These are phyloP conservation scores for Pecten maximus DNA, from an alignment of 2,888 invertebrate species.

Conservation along the genomic window DNA sequence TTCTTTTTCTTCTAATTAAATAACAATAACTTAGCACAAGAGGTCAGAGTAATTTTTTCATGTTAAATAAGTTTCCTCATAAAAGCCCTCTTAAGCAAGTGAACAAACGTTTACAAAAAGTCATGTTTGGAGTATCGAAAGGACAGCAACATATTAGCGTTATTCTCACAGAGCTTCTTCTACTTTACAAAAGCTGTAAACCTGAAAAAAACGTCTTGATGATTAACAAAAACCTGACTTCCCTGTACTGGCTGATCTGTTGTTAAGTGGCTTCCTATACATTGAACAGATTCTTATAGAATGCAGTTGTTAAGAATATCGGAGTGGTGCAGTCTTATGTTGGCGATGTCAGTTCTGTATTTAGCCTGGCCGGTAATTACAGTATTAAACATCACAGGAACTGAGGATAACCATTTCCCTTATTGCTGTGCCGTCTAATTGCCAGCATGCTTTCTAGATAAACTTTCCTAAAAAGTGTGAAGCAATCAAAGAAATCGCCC, in stretches of 20 bases:
- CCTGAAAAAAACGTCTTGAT: too few relatives aligned
- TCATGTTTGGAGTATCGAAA: too few relatives aligned
- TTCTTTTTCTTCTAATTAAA: too few relatives aligned
- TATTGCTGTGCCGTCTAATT: neutral
- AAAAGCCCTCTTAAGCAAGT: too few relatives aligned
- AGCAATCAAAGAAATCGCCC: neutral
- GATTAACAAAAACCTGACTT: neutral
- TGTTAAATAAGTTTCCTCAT: too few relatives aligned
- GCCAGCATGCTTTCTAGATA: neutral
- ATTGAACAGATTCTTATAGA: neutral
- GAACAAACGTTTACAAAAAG: too few relatives aligned
- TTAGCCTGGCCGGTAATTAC: neutral
- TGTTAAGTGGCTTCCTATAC: neutral
- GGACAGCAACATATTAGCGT: too few relatives aligned
- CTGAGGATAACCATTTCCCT: neutral
- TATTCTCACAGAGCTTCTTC: too few relatives aligned
- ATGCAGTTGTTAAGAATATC: neutral
- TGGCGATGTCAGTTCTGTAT: neutral
- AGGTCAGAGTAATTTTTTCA: too few relatives aligned
- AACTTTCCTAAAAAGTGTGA: slow-evolving; percentile 13
- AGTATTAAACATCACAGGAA: neutral
- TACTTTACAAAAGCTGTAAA: too few relatives aligned
- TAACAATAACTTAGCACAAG: too few relatives aligned
- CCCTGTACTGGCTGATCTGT: neutral
- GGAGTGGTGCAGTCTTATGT: neutral